A percentile compares a stretch with the other conserved stretches of the same genome.
phyloP scores from a whole-genome alignment of 2,888 invertebrate species.

The Heteropelma amictum region DNA sequence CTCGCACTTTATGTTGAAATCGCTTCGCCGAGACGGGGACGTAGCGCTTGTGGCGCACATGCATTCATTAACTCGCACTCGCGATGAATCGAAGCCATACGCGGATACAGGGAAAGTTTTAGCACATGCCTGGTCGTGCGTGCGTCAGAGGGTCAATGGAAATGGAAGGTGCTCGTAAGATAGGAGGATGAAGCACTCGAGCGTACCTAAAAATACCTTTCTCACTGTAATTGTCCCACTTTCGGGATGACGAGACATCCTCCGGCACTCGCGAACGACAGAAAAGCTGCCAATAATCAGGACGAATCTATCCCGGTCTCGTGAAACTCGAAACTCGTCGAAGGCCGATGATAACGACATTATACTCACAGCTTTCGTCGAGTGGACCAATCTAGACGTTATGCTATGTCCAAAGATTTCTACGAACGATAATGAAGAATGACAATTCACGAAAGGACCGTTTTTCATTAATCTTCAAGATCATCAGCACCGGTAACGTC shows the following conservation, averaged over 20 bases:
- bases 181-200: no score
- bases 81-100: slow-evolving; percentile 2
- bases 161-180: no score
- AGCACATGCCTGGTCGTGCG: slow-evolving; percentile 36
- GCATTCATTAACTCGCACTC: slow-evolving; percentile 26
- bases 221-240: no score
- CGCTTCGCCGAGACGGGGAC: slow-evolving; percentile 9
- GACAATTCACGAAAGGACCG: background rate
- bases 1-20: slow-evolving; percentile 32
- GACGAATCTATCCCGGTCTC: no score
- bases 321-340: no score
- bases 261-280: no score
- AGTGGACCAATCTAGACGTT: no score
- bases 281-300: no score
- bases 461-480: background rate
- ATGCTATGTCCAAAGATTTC: background rate
- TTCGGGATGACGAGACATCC: no score
- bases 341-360: no score
- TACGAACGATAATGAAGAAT: background rate
- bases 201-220: no score
- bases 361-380: no score
- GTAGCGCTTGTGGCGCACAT: background rate
- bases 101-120: slow-evolving; percentile 34
- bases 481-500: slow-evolving; percentile 4
- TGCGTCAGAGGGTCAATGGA: slow-evolving; percentile 13